Evolutionary conservation across 2,113 vertebrate genomes (phyloP), one percentile per base, ranked within the genome.

Genomic region (Grus americana): DNA sequence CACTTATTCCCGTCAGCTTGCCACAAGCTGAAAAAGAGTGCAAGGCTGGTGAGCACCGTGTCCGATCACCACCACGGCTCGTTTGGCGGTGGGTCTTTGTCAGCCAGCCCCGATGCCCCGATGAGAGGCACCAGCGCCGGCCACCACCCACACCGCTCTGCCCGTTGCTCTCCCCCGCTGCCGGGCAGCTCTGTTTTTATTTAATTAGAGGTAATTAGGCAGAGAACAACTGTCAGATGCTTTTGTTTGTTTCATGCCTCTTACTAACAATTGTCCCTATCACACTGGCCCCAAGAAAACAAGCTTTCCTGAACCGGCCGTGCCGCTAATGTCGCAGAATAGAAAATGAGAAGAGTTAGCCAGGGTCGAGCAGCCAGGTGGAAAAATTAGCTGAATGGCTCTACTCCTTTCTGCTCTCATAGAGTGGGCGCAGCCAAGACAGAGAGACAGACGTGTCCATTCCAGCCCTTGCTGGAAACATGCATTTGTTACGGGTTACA

Each of bases 1-100:
- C 99, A 42, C 99, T 99, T 93, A 99, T 99, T 94, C 99, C 99
- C 0, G 99, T 99, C 98, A 99, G 97, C 97, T 99, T 99, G 88
- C 99, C 99, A 29, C 99, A 99, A 10, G 99, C 99, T 99, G 98
- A 54, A 98, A 98, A 80, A 98, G 67, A 98, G 88, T 12, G 58
- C 86, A 95, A 92, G 46, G 76, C 17, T 12, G 26, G 86, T 95
- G 68, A 93, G 61, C 85, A 81, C 32, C 70, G 3, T 1, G 0
- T 15, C 24, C 16, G 29, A 65, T 4, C 55, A 30, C 27, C 23
- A 3, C 38, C 14, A 5, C 7, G 3, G 71, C 54, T 49, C 10
- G 6, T 10, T 9, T 4, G 15, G 27, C 1, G 0, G 13, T 6
- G 54, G 38, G 24, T 12, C 73, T 49, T 8, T 12, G 18, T 18